Evolutionary conservation across 2,888 invertebrate genomes (phyloP), one percentile per base, ranked within the genome.

Genomic region (Oligia latruncula): DNA sequence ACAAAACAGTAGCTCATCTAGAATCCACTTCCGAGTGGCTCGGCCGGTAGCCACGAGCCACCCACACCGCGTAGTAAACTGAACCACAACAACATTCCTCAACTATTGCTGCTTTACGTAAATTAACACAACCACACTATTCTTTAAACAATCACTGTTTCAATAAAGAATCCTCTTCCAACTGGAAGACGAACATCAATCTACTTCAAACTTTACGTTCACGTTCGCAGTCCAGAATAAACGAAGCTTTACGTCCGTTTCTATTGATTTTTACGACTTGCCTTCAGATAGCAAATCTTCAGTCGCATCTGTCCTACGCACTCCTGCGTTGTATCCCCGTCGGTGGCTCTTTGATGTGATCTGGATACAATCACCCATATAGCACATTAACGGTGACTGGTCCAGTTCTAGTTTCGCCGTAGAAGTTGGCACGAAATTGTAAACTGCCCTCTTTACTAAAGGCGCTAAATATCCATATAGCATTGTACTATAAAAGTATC

Each of bases 371-470:
- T 96, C 96, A 95, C 93, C 93, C 93, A 93, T 93, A 94, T 93
- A 94, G 92, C 93, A 91, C 93, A 94, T 95, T 94, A 94, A 95
- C 94, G 94, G 93, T 94, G 95, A 95, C 95, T 95, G 96, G 90
- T 95, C 96, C 94, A 96, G 95, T 94, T 96, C 95, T 95, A 94
- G 94, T 95, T 95, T 93, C 92, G 90, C 93, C 90, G 93, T 93
- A 93, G 93, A 95, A 94, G 94, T 96, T 96, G 96, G 96, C 96
- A 96, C 96, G 95, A 92, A 94, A 95, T 94, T 95, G 95, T 97
- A 97, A 96, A 97, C 96, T 97, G 96, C 94, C 96, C 96, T 96
- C 96, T 95, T 96, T 97, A 95, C 94, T 93, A 94, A 93, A 93
- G 92, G 90, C 91, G 93, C 92, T 93, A 92, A 95, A 95, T 93